Evolutionary conservation across 2,113 vertebrate genomes (phyloP).

Genomic region (Muntiacus reevesi): DNA sequence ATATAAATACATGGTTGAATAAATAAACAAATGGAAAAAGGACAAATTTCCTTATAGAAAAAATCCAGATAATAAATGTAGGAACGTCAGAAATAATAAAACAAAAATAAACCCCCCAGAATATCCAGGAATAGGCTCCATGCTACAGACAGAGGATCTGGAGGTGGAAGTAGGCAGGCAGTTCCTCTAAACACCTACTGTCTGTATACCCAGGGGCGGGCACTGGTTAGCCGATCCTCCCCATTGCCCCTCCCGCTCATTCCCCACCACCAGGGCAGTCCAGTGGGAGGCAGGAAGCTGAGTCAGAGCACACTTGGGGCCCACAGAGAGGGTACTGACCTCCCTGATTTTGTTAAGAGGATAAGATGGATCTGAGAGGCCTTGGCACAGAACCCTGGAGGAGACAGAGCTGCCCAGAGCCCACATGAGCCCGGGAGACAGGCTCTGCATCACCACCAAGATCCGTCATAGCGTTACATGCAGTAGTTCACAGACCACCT

Average conservation of each 20-base stretch:
- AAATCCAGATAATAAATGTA: slow-evolving; percentile 33
- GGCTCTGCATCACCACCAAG: neutral
- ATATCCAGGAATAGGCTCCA: neutral
- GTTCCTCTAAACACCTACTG: neutral
- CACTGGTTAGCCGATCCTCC: neutral
- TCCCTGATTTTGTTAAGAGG: neutral
- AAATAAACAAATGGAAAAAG: slow-evolving; percentile 15
- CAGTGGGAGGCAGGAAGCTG: neutral
- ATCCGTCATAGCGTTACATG: neutral
- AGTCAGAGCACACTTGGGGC: neutral
- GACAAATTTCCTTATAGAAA: slow-evolving; percentile 2
- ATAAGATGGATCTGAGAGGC: neutral
- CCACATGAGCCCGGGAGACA: neutral
- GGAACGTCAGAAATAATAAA: slow-evolving; percentile 25
- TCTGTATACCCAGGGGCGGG: neutral
- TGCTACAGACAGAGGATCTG: neutral
- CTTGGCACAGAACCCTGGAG: neutral
- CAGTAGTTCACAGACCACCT: neutral
- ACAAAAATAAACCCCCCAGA: neutral
- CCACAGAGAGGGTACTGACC: neutral
- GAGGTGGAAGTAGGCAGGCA: neutral
- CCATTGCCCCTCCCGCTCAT: neutral
- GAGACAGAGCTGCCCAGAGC: neutral
- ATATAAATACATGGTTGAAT: slow-evolving; percentile 28
- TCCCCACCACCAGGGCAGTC: neutral